Evolutionary conservation across 2,888 invertebrate species (phyloP).

Genomic region (Limnephilus auricula): DNA sequence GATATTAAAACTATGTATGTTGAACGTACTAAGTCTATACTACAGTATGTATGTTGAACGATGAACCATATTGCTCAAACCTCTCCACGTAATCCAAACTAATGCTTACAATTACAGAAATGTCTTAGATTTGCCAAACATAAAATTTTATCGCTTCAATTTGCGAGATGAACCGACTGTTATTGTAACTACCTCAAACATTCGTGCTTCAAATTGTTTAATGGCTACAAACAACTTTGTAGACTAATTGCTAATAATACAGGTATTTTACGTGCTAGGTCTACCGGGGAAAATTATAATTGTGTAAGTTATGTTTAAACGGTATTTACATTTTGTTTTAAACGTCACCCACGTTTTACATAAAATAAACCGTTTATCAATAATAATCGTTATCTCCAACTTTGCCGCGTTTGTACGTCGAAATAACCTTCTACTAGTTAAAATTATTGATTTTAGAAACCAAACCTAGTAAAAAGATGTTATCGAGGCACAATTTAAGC

Average conservation of each 20-base stretch:
- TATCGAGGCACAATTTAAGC: not conserved
- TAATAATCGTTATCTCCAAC: not conserved
- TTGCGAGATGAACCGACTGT: slow-evolving; percentile 33
- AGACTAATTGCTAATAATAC: slow-evolving; percentile 40
- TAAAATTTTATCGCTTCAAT: slow-evolving; percentile 35
- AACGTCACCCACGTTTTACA: slow-evolving; percentile 22
- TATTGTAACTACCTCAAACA: slow-evolving; percentile 28
- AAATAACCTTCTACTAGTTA: not conserved
- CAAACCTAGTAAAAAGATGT: not conserved
- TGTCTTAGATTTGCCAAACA: slow-evolving; percentile 38
- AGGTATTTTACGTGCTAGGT: slow-evolving; percentile 38
- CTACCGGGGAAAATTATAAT: slow-evolving; percentile 5
- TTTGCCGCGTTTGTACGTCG: not conserved
- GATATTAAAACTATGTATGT: no score
- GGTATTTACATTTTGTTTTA: not conserved
- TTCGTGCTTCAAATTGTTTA: not conserved
- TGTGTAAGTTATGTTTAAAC: slow-evolving; percentile 5
- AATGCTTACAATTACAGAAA: slow-evolving; percentile 35
- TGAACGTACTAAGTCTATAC: no score
- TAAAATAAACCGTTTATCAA: slow-evolving; percentile 3
- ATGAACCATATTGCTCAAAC: not conserved
- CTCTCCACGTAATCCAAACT: not conserved
- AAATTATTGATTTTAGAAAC: not conserved
- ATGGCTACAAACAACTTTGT: slow-evolving; percentile 38
- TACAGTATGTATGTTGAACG: not conserved